Conservation (phyloP, 1,140 invertebrate genomes). For the Lerema accius region DNA sequence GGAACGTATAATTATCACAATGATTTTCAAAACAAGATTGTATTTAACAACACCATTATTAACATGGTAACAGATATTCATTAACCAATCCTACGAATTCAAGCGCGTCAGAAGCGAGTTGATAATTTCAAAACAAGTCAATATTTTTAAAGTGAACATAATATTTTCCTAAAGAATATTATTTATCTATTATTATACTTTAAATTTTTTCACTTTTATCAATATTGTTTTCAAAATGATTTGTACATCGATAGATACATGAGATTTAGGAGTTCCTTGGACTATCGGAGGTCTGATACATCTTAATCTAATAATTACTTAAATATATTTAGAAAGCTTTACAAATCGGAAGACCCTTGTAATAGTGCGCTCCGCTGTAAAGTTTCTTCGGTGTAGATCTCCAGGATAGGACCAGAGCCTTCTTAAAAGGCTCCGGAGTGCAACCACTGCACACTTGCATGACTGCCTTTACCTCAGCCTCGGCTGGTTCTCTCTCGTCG, state of each 20-base stretch:
- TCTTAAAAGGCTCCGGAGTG: conserved; percentile 88
- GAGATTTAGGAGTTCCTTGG: neutral
- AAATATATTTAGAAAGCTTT: conserved; percentile 87
- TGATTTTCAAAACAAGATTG: conserved; percentile 1
- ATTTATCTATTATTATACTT: too few species aligned
- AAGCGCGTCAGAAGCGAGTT: too few species aligned
- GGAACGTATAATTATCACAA: neutral
- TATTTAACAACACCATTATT: too few species aligned
- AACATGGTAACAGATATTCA: too few species aligned
- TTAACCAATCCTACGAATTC: too few species aligned
- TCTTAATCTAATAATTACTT: neutral
- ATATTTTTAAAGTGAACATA: neutral
- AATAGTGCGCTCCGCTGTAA: conserved; percentile 87
- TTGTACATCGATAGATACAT: conserved; percentile 6
- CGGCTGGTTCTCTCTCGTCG: conserved; percentile 90
- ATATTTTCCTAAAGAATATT: neutral
- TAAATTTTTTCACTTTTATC: too few species aligned
- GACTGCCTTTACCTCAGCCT: conserved; percentile 90
- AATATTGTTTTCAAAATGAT: neutral
- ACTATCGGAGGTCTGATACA: conserved; percentile 24
- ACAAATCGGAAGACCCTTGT: conserved; percentile 86
- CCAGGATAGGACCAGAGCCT: conserved; percentile 90
- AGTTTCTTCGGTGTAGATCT: conserved; percentile 88
- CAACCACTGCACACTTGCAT: conserved; percentile 91
- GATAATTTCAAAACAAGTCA: too few species aligned